Conservation (phyloP, 1,140 invertebrate species). For the Chelonus insularis region DNA sequence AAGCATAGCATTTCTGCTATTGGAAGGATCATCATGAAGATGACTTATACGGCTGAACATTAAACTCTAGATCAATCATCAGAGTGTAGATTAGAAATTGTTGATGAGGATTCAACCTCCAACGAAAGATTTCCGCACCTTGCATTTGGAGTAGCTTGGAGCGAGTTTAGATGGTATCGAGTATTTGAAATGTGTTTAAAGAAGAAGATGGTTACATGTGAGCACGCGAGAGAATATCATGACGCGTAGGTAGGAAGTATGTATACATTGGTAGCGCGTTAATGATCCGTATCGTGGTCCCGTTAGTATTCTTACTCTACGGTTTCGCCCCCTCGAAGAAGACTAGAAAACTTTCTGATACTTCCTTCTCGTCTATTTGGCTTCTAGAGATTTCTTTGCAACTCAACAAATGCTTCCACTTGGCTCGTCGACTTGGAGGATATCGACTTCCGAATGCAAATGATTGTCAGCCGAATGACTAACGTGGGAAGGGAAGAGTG, state of each 20-base stretch:
- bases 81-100: constrained; percentile 14
- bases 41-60: neutral
- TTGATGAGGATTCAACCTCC: constrained; percentile 9
- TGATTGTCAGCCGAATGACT: constrained; percentile 16
- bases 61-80: neutral
- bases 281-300: constrained; percentile 54
- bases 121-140: neutral
- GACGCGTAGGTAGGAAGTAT: neutral
- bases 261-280: constrained; percentile 33
- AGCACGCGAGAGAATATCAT: constrained; percentile 18
- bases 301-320: constrained; percentile 36
- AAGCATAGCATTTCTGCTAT: constrained; percentile 8
- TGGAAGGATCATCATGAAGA: neutral
- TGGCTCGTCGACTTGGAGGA: neutral
- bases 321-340: constrained; percentile 27
- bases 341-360: constrained; percentile 22
- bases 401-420: neutral
- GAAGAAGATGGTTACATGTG: neutral
- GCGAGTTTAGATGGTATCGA: neutral
- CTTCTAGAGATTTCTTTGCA: constrained; percentile 11
- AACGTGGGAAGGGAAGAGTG: constrained; percentile 30
- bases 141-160: neutral
- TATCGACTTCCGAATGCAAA: constrained; percentile 27
- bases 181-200: neutral
- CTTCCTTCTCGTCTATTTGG: constrained; percentile 31